These are phyloP conservation scores for Cossypha dichroa DNA, from an alignment of 2,797 vertebrate species.

Conservation along the genomic window DNA sequence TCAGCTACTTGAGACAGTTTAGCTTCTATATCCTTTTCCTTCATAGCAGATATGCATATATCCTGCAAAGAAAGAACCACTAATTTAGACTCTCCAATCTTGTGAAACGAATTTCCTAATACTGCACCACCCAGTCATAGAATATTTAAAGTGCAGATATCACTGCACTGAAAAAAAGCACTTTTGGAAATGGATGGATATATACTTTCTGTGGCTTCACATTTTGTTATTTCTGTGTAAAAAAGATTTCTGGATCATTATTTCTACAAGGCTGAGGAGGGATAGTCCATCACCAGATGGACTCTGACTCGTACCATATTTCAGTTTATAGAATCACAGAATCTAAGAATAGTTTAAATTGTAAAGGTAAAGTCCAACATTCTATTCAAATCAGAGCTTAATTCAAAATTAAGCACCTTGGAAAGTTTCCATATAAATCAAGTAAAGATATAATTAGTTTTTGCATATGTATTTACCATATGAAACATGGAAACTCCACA, in stretches of 20 bases:
- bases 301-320: background rate
- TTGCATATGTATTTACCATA: background rate
- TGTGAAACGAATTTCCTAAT: background rate
- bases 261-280: background rate
- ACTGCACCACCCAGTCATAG: background rate
- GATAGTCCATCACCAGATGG: background rate
- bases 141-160: background rate
- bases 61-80: conserved; percentile 59
- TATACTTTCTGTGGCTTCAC: background rate
- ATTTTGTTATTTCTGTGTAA: background rate
- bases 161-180: background rate
- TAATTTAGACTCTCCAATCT: background rate
- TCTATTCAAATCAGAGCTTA: background rate
- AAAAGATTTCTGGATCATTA: background rate
- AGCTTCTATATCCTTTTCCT: conserved; percentile 82
- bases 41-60: conserved; percentile 81
- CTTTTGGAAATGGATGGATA: background rate
- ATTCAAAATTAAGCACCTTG: background rate
- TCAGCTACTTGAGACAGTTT: conserved; percentile 74
- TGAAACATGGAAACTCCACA: background rate
- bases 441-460: background rate
- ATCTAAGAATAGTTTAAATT: background rate
- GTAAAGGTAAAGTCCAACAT: background rate
- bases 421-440: background rate
- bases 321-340: background rate